Evolutionary conservation across 1,140 invertebrate genomes (phyloP).

Genomic region (Brevipalpus yothersi): DNA sequence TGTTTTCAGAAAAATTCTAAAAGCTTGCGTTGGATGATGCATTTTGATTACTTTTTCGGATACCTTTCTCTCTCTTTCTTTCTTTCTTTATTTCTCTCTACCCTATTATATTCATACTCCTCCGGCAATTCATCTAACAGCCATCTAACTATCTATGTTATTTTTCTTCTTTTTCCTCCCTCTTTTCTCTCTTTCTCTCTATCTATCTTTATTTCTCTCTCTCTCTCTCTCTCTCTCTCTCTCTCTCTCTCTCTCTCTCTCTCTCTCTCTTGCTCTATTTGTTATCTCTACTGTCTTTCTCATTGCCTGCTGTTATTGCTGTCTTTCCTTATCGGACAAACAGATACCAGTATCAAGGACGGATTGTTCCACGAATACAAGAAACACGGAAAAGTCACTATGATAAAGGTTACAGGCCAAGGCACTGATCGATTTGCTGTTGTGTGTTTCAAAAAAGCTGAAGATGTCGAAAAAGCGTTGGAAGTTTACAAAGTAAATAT

Average conservation of each 20-base stretch:
- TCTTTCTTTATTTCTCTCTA: not conserved
- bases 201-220: too few relatives aligned
- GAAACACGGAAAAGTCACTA: constrained; percentile 88
- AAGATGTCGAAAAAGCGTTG: constrained; percentile 81
- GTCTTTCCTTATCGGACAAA: constrained; percentile 18
- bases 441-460: constrained; percentile 82
- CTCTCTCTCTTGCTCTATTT: not conserved
- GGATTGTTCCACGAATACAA: constrained; percentile 95
- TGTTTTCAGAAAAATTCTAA: constrained; percentile 3
- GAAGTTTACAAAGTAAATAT: constrained; percentile 48
- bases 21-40: not conserved
- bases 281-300: not conserved
- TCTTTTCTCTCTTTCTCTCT: too few relatives aligned
- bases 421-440: constrained; percentile 57
- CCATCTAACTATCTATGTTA: too few relatives aligned
- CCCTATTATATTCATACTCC: too few relatives aligned
- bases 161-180: not conserved
- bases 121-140: too few relatives aligned
- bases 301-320: not conserved
- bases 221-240: too few relatives aligned
- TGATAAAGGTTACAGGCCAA: constrained; percentile 64
- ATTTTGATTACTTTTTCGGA: not conserved
- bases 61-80: not conserved
- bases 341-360: constrained; percentile 77
- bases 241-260: too few relatives aligned